A percentile compares a stretch with the other conserved stretches of the same genome.
Evolutionary conservation across 2,797 vertebrate genomes (phyloP).

Genomic region (Remorina albescens): DNA sequence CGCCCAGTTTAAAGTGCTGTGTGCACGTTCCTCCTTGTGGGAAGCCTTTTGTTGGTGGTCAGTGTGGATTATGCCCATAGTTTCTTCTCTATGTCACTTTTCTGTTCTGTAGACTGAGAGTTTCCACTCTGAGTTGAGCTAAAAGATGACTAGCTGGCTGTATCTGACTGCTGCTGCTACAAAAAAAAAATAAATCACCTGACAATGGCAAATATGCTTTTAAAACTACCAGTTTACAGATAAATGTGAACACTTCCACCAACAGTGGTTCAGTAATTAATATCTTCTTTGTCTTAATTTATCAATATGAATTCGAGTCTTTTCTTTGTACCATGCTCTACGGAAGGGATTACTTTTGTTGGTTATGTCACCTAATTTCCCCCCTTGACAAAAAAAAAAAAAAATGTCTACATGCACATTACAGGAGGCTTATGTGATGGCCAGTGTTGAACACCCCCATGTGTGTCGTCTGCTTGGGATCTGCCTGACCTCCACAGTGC

Average conservation of each 20-base stretch:
- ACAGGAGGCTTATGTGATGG: conserved; percentile 99
- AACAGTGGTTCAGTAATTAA: background rate
- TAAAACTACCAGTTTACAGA: conserved; percentile 4
- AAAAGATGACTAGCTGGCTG: conserved; percentile 27
- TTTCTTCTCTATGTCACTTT: conserved; percentile 19
- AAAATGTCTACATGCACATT: background rate
- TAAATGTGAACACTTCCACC: too few species aligned
- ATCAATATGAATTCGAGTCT: background rate
- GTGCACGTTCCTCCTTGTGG: conserved; percentile 8
- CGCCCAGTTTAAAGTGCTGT: conserved; percentile 31
- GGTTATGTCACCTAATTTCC: background rate
- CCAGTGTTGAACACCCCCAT: conserved; percentile 95
- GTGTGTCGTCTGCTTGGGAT: conserved; percentile 98
- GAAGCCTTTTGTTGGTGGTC: conserved; percentile 19
- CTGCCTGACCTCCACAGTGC: conserved; percentile 96
- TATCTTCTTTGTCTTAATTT: background rate
- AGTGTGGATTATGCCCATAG: conserved; percentile 25
- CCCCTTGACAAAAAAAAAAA: background rate
- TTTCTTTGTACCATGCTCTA: background rate
- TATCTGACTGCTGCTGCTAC: conserved; percentile 29
- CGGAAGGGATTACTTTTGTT: background rate
- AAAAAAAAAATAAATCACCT: conserved; percentile 36
- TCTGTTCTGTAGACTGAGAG: conserved; percentile 43
- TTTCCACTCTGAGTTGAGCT: conserved; percentile 48
- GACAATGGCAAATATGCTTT: too few species aligned